Conservation (phyloP, 2,797 vertebrate genomes). For the Pangasius mekongensis region DNA sequence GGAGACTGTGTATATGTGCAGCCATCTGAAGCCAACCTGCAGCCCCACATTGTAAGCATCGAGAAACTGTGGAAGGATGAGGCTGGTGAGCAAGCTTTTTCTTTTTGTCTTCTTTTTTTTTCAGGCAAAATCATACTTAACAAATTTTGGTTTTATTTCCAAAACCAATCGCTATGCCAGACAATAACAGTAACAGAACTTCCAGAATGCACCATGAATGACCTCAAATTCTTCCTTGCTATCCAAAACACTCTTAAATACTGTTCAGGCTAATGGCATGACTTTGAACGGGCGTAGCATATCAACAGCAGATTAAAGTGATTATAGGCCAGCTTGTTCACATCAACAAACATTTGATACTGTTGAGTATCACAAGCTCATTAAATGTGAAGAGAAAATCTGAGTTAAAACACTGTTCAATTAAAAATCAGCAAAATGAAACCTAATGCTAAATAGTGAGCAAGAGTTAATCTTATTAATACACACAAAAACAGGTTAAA, state of each 20-base stretch:
- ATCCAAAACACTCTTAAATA: neutral
- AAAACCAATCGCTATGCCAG: neutral
- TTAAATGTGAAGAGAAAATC: too few species aligned
- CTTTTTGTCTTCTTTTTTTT: neutral
- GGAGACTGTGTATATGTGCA: conserved; percentile 96
- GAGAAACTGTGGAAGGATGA: conserved; percentile 96
- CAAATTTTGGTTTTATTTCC: neutral
- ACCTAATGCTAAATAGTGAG: neutral
- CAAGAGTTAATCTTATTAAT: neutral
- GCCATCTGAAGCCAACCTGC: conserved; percentile 87
- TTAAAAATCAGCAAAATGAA: neutral
- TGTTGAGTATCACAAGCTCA: neutral
- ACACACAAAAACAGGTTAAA: neutral
- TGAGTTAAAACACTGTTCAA: neutral
- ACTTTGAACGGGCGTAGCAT: neutral
- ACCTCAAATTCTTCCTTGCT: neutral
- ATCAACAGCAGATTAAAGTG: neutral
- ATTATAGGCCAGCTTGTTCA: neutral
- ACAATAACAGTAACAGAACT: too few species aligned
- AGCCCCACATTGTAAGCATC: conserved; percentile 95
- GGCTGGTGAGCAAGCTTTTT: conserved; percentile 76
- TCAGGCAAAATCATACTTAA: neutral
- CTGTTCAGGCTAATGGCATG: neutral
- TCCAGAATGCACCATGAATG: neutral
- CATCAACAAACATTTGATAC: neutral